Percentiles rank a stretch among this genome's conserved stretches.
Evolutionary conservation across 1,140 invertebrate genomes (phyloP).

Genomic region (Drosophila chauvacae): DNA sequence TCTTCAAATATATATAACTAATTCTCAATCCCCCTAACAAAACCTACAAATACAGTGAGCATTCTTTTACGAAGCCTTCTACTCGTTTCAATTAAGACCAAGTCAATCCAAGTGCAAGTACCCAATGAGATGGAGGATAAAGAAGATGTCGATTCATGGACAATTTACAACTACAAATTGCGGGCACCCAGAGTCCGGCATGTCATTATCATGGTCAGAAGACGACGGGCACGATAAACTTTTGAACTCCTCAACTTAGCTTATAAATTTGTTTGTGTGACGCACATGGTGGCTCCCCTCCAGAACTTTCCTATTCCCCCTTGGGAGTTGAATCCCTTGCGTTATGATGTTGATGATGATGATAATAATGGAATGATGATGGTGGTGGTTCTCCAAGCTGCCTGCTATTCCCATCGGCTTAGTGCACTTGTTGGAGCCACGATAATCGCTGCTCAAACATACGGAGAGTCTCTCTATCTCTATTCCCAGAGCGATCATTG

Average conservation of each 20-base stretch:
- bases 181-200: conserved; percentile 43
- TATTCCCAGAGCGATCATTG: conserved; percentile 37
- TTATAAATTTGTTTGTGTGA: conserved; percentile 49
- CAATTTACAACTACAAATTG: conserved; percentile 68
- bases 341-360: conserved; percentile 16
- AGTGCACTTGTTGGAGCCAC: conserved; percentile 48
- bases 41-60: not conserved
- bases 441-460: conserved; percentile 59
- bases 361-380: conserved; percentile 12
- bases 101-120: conserved; percentile 31
- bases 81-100: conserved; percentile 24
- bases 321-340: conserved; percentile 22
- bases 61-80: not conserved
- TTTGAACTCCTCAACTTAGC: conserved; percentile 67
- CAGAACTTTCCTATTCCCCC: conserved; percentile 7
- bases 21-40: not conserved
- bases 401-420: conserved; percentile 10
- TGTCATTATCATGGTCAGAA: conserved; percentile 77
- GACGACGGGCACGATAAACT: conserved; percentile 69
- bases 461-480: conserved; percentile 15
- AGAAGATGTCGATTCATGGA: conserved; percentile 53
- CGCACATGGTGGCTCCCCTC: conserved; percentile 20
- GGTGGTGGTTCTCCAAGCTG: conserved; percentile 11
- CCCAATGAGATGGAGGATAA: conserved; percentile 6
- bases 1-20: too few relatives aligned